phyloP scores from a whole-genome alignment of 2,797 vertebrate species.

The Pyrocephalus nanus region DNA sequence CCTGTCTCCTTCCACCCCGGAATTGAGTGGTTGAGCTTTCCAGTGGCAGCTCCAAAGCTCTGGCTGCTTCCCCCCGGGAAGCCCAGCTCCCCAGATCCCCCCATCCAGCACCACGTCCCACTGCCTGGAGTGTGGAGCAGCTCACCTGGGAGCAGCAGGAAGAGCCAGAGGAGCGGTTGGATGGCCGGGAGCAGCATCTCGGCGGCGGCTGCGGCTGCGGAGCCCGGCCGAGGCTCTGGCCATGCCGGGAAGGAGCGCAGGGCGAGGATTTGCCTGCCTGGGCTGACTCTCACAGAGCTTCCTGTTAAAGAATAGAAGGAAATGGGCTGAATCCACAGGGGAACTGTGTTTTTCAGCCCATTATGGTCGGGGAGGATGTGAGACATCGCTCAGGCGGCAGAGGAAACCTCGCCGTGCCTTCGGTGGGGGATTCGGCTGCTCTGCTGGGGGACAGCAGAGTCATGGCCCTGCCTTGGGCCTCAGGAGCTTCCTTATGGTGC shows the following conservation, averaged over 20 bases:
- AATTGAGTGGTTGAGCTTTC: neutral
- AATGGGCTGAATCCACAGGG: slow-evolving; percentile 74
- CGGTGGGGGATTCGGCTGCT: neutral
- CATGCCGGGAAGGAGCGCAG: slow-evolving; percentile 68
- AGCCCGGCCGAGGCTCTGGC: slow-evolving; percentile 39
- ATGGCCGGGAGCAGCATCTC: slow-evolving; percentile 46
- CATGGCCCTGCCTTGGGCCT: neutral
- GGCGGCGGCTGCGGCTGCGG: neutral
- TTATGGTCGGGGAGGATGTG: slow-evolving; percentile 65
- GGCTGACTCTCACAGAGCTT: slow-evolving; percentile 72
- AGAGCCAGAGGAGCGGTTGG: slow-evolving; percentile 45
- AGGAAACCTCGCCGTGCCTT: slow-evolving; percentile 31
- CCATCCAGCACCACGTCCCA: rapidly evolving
- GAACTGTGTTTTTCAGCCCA: slow-evolving; percentile 58
- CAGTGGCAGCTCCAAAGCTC: rapidly evolving
- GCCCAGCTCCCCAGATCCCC: neutral
- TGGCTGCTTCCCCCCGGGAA: rapidly evolving
- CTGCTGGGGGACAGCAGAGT: rapidly evolving
- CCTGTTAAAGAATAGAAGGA: slow-evolving; percentile 85
- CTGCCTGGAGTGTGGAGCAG: rapidly evolving
- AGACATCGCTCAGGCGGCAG: slow-evolving; percentile 35
- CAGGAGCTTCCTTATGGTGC: neutral
- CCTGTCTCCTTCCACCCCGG: neutral
- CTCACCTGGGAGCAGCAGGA: slow-evolving; percentile 74
- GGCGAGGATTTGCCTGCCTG: slow-evolving; percentile 38